A percentile compares a stretch with the other conserved stretches of the same genome.
phyloP scores from a whole-genome alignment of 2,113 vertebrate genomes.

The Tichodroma muraria region DNA sequence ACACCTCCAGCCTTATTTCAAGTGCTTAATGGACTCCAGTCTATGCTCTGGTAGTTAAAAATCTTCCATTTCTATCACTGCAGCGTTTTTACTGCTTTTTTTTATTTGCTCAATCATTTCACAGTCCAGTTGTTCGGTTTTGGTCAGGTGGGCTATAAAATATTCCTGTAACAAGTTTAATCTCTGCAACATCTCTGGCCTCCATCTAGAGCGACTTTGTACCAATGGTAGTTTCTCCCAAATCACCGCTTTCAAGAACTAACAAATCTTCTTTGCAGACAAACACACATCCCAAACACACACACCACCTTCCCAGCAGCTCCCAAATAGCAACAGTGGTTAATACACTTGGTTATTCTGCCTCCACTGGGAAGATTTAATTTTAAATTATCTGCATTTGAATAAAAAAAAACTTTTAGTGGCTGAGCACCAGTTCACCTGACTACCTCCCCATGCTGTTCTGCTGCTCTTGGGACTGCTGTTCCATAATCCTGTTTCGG shows the following conservation, averaged over 20 bases:
- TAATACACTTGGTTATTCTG: background rate
- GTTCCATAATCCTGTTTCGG: background rate
- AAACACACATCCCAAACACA: background rate
- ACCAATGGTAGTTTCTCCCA: background rate
- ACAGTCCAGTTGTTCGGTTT: constrained; percentile 49
- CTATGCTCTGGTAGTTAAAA: constrained; percentile 46
- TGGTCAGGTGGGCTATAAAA: constrained; percentile 56
- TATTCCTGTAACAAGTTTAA: constrained; percentile 43
- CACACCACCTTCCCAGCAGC: background rate
- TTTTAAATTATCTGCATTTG: background rate
- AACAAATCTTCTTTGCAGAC: background rate
- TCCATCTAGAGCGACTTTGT: constrained; percentile 17
- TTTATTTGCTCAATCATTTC: constrained; percentile 66
- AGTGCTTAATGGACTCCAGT: constrained; percentile 50
- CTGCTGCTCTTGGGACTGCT: background rate
- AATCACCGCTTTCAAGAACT: background rate
- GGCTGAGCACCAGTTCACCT: background rate
- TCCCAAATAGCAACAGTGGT: background rate
- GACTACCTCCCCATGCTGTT: background rate
- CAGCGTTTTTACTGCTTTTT: constrained; percentile 51
- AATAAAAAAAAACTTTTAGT: background rate
- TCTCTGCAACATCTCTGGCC: constrained; percentile 24
- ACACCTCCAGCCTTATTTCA: constrained; percentile 39
- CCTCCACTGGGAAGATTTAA: background rate
- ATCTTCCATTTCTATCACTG: constrained; percentile 51